A percentile compares a stretch with the other conserved stretches of the same genome.
Conservation (phyloP, 2,888 invertebrate genomes). For the Papilio demoleus region DNA sequence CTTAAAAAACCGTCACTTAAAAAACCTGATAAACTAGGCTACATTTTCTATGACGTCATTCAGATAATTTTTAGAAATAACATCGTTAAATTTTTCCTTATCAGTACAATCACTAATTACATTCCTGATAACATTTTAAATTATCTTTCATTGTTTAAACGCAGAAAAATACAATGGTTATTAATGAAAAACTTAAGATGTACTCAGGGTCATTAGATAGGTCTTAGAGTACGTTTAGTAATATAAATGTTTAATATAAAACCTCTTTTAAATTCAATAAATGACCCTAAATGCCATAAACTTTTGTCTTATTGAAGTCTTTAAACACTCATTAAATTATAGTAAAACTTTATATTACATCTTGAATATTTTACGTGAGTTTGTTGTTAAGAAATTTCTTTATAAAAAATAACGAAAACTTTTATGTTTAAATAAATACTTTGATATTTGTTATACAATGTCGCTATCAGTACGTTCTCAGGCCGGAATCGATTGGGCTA, state of each 20-base stretch:
- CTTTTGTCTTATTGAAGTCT: too few relatives aligned
- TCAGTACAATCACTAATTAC: neutral
- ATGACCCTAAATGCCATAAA: too few relatives aligned
- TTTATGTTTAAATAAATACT: neutral
- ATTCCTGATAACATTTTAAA: constrained; percentile 2
- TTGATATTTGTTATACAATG: constrained; percentile 55
- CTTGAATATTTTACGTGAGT: too few relatives aligned
- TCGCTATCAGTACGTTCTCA: constrained; percentile 60
- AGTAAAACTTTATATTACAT: too few relatives aligned
- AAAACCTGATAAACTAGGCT: neutral
- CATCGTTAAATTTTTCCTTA: neutral
- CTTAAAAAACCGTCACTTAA: too few relatives aligned
- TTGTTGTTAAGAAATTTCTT: too few relatives aligned
- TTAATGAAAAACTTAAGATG: neutral
- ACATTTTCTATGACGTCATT: neutral
- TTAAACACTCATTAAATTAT: neutral
- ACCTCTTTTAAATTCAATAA: too few relatives aligned
- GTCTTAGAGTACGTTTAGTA: neutral
- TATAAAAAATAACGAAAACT: neutral
- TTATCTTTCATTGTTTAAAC: neutral
- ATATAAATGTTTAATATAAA: too few relatives aligned
- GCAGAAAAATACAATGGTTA: neutral
- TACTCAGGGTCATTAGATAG: neutral
- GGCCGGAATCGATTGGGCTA: constrained; percentile 59
- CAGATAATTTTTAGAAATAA: constrained; percentile 10